phyloP scores from a whole-genome alignment of 1,140 invertebrate species.

The Halesus radiatus region DNA sequence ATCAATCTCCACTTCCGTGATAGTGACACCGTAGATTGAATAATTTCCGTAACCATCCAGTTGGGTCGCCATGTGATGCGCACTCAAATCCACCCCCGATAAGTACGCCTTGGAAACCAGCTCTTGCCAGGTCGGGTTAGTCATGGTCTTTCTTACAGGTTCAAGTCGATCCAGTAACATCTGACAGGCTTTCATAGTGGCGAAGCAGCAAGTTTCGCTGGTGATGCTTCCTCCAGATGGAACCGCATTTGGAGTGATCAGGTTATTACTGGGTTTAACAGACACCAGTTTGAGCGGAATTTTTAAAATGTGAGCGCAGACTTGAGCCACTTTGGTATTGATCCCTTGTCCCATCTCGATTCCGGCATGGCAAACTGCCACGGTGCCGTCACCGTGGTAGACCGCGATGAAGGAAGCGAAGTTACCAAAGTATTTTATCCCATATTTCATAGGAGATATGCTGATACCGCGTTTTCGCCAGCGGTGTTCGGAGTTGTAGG shows the following conservation, averaged over 20 bases:
- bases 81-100: conserved; percentile 74
- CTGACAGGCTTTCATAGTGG: conserved; percentile 78
- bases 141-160: conserved; percentile 71
- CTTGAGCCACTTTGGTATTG: conserved; percentile 83
- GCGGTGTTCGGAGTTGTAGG: conserved; percentile 79
- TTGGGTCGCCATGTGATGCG: conserved; percentile 74
- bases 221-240: conserved; percentile 77
- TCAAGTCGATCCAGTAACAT: conserved; percentile 73
- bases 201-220: conserved; percentile 70
- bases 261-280: conserved; percentile 77
- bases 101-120: conserved; percentile 71
- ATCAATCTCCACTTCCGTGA: conserved; percentile 82
- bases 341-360: conserved; percentile 92
- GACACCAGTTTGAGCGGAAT: conserved; percentile 78
- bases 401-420: conserved; percentile 79
- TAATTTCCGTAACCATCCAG: conserved; percentile 72
- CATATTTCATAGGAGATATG: conserved; percentile 78
- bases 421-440: conserved; percentile 71
- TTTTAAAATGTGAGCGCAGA: conserved; percentile 78
- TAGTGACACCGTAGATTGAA: conserved; percentile 73
- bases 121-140: conserved; percentile 74
- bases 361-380: conserved; percentile 82
- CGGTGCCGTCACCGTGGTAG: conserved; percentile 82
- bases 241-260: conserved; percentile 75
- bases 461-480: conserved; percentile 85